Evolutionary conservation across 2,113 vertebrate species (phyloP).

Genomic region (Chloropsis cyanopogon): DNA sequence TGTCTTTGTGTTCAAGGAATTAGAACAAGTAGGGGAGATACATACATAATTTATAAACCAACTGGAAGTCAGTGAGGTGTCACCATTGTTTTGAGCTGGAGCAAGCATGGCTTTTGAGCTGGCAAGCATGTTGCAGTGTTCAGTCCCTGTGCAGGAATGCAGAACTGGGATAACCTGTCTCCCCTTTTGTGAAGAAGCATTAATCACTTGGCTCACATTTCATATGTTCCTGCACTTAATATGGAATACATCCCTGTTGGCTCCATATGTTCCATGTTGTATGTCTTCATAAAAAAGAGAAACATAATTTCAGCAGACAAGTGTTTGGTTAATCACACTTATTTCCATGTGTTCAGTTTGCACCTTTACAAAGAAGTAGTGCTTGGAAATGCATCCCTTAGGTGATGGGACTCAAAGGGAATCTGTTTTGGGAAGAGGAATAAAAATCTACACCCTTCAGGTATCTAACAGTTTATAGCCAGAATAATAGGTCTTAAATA

Average conservation of each 20-base stretch:
- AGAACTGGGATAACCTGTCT: not conserved
- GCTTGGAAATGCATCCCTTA: not conserved
- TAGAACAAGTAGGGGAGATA: not conserved
- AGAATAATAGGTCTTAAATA: not conserved
- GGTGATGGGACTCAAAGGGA: not conserved
- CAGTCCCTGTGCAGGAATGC: not conserved
- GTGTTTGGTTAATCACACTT: not conserved
- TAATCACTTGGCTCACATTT: not conserved
- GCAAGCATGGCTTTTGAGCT: not conserved
- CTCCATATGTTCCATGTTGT: not conserved
- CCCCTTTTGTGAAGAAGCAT: not conserved
- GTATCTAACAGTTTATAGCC: not conserved
- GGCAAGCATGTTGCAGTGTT: not conserved
- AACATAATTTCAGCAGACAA: not conserved
- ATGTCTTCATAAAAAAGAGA: not conserved
- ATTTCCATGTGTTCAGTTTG: not conserved
- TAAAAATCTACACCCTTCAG: not conserved
- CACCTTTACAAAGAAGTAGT: not conserved
- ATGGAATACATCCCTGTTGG: not conserved
- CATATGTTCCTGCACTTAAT: not conserved
- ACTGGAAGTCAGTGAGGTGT: not conserved
- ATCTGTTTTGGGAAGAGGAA: not conserved
- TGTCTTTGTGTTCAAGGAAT: not conserved
- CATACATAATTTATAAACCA: not conserved
- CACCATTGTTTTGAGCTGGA: not conserved